A percentile compares a stretch with the other conserved stretches of the same genome.
phyloP scores from a whole-genome alignment of 1,140 invertebrate species.

The Drosophila saltans region DNA sequence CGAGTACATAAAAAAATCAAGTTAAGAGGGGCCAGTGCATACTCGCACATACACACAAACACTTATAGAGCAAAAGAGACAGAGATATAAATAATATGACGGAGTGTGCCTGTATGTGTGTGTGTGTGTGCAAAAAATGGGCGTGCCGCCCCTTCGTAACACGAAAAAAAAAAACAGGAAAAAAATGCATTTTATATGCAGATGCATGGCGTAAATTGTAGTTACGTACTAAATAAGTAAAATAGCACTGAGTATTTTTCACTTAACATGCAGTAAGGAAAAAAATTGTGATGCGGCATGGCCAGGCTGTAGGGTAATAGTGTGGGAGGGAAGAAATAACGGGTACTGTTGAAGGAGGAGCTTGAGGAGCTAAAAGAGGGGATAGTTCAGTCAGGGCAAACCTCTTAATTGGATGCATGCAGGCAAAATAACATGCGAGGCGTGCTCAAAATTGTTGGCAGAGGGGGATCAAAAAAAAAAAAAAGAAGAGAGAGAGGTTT shows the following conservation, averaged over 20 bases:
- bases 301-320: neutral
- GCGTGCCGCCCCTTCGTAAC: slow-evolving; percentile 57
- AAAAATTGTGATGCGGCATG: slow-evolving; percentile 29
- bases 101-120: slow-evolving; percentile 18
- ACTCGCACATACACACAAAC: slow-evolving; percentile 31
- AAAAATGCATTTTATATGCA: slow-evolving; percentile 80
- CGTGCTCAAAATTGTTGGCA: slow-evolving; percentile 61
- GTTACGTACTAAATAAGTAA: slow-evolving; percentile 82
- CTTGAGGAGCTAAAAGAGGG: slow-evolving; percentile 1
- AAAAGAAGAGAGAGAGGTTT: neutral
- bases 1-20: slow-evolving; percentile 69
- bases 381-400: slow-evolving; percentile 46
- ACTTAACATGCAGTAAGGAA: slow-evolving; percentile 74
- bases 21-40: slow-evolving; percentile 56
- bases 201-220: slow-evolving; percentile 81
- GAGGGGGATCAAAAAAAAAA: neutral
- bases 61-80: slow-evolving; percentile 25
- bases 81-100: slow-evolving; percentile 70
- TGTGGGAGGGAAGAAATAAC: slow-evolving; percentile 10
- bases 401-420: slow-evolving; percentile 80
- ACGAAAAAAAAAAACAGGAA: slow-evolving; percentile 38
- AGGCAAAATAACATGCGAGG: slow-evolving; percentile 79
- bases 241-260: slow-evolving; percentile 82
- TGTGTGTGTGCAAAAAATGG: slow-evolving; percentile 61
- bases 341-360: neutral